Evolutionary conservation across 23 tunicate species (phyloP).

Genomic region (Styela clava): DNA sequence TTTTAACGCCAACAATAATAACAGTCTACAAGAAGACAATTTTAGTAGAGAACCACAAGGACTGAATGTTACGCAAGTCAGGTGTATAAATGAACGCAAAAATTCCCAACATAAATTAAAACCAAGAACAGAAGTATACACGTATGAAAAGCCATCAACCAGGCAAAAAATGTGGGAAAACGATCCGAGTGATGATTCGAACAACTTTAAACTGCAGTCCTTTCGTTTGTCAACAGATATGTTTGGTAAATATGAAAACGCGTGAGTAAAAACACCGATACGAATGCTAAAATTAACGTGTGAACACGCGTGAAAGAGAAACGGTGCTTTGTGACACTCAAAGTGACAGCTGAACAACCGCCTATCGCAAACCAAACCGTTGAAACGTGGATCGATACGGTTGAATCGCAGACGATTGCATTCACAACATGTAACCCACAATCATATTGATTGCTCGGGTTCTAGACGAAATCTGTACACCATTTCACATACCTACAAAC

Average conservation of each 20-base stretch:
- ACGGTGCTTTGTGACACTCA: too few relatives aligned
- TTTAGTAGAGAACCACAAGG: not conserved
- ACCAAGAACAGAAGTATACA: not conserved
- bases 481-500: too few relatives aligned
- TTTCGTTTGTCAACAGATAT: conserved; percentile 3
- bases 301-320: too few relatives aligned
- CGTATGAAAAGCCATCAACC: not conserved
- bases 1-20: conserved; percentile 21
- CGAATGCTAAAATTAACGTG: too few relatives aligned
- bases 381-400: too few relatives aligned
- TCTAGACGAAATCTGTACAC: too few relatives aligned
- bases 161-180: not conserved
- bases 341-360: too few relatives aligned
- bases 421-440: too few relatives aligned
- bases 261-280: not conserved
- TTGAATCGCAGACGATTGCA: too few relatives aligned
- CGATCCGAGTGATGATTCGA: not conserved
- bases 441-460: too few relatives aligned
- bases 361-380: too few relatives aligned
- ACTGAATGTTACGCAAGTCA: not conserved
- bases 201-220: not conserved
- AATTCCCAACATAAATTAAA: not conserved
- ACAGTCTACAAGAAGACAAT: not conserved
- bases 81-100: not conserved
- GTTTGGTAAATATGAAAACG: not conserved